phyloP scores from a whole-genome alignment of 2,888 invertebrate genomes.

The Cosmia pyralina region DNA sequence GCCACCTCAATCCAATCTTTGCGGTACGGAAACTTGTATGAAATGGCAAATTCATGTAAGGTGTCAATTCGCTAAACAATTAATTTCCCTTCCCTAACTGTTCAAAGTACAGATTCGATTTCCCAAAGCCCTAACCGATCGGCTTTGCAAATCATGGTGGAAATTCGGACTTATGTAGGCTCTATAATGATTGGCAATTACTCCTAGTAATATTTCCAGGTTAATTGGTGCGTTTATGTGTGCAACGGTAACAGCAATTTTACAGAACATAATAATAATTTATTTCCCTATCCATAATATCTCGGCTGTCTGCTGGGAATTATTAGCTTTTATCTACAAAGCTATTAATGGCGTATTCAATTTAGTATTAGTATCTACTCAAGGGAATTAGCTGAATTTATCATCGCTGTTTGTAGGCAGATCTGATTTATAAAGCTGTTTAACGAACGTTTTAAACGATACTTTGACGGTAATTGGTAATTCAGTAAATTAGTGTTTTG shows the following conservation, averaged over 20 bases:
- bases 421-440: conserved; percentile 45
- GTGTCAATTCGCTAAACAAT: background rate
- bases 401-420: conserved; percentile 37
- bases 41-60: background rate
- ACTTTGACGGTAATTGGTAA: conserved; percentile 12
- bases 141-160: conserved; percentile 26
- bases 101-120: conserved; percentile 11
- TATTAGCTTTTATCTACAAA: conserved; percentile 59
- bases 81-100: background rate
- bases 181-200: conserved; percentile 33
- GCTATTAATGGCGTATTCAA: conserved; percentile 57
- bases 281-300: conserved; percentile 51
- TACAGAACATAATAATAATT: conserved; percentile 49
- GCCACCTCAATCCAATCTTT: too few relatives aligned
- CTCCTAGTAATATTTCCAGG: conserved; percentile 35
- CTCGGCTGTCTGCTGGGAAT: conserved; percentile 48
- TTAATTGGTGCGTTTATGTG: conserved; percentile 50
- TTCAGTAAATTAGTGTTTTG: background rate
- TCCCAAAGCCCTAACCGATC: conserved; percentile 10
- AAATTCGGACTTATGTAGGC: conserved; percentile 18
- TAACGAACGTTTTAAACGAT: conserved; percentile 22
- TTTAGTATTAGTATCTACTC: conserved; percentile 55
- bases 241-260: conserved; percentile 49
- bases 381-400: conserved; percentile 56
- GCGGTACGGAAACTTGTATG: background rate